Evolutionary conservation across 2,797 vertebrate species (phyloP), one percentile per base, ranked within the genome.

Genomic region (Phoeniculus purpureus): DNA sequence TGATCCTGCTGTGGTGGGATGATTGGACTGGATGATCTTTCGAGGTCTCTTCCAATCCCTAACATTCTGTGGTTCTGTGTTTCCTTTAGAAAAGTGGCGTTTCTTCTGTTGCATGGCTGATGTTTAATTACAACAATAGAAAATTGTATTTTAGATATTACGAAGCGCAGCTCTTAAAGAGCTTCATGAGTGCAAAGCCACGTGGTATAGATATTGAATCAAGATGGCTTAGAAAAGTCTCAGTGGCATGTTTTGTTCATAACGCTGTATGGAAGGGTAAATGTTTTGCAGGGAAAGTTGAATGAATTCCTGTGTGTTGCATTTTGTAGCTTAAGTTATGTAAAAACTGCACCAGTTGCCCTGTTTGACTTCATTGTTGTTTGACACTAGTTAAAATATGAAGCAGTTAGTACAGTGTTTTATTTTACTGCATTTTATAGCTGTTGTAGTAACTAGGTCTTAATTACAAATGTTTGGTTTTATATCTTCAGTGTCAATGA

Each of bases 101-200:
- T 52, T 60, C 3, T 64, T 90, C 45, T 61, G 3, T 68, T 61
- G 40, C 29, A 27, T 75, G 23, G 27, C n/a, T 83, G 65, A 68
- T 85, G 90, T 82, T 90, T 96, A 94, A 96, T 96, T 96, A 93
- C 88, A 93, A 71, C 52, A 22, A 22, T 23, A 71, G 66, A 65
- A 84, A 8, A 1, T 56, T 58, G 43, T 84, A 52, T 79, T 92
- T 93, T 74, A 66, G 51, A 90, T 85, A 76, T 88, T 87, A 54
- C 29, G 85, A 74, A 90, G 61, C 85, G 72, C 81, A 59, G 5
- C 68, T 87, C 40, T n/a, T 66, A 12, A 68, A 90, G 55, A 50
- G 83, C 31, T 52, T 45, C 59, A 70, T 22, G 75, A 94, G 32
- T 54, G 68, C 68, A 94, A 89, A 87, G 66, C 55, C 80, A 40